Conservation (phyloP, 2,113 vertebrate genomes). For the Lampris incognitus region DNA sequence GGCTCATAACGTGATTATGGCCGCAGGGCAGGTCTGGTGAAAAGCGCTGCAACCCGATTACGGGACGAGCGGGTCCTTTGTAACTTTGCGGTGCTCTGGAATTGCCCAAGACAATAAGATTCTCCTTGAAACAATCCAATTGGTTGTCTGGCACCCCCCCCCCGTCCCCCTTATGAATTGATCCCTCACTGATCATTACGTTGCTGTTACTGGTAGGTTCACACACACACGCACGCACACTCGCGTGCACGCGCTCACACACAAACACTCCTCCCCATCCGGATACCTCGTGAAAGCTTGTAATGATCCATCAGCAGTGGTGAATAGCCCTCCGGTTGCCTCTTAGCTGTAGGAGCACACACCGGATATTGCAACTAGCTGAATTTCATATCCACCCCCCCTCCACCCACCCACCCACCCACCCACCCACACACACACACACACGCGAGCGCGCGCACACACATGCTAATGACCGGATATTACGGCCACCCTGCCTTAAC, state of each 20-base stretch:
- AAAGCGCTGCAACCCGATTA: slow-evolving; percentile 63
- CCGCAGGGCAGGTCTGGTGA: slow-evolving; percentile 24
- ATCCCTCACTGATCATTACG: slow-evolving; percentile 60
- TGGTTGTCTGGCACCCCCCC: slow-evolving; percentile 63
- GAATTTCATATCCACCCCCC: slow-evolving; percentile 23
- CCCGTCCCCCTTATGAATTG: slow-evolving; percentile 38
- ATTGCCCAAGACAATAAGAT: slow-evolving; percentile 64
- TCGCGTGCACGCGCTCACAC: background rate
- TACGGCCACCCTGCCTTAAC: slow-evolving; percentile 31
- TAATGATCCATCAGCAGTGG: slow-evolving; percentile 55
- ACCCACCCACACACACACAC: slow-evolving; percentile 6
- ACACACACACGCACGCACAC: slow-evolving; percentile 23
- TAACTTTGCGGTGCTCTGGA: slow-evolving; percentile 47
- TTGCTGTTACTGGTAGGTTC: slow-evolving; percentile 67
- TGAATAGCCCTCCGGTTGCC: slow-evolving; percentile 55
- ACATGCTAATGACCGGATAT: slow-evolving; percentile 44
- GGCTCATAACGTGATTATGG: slow-evolving; percentile 50
- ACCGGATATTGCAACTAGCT: slow-evolving; percentile 56
- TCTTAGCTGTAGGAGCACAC: slow-evolving; percentile 34
- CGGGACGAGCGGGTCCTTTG: slow-evolving; percentile 42
- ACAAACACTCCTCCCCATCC: slow-evolving; percentile 3
- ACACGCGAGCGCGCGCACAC: slow-evolving; percentile 1
- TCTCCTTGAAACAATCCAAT: slow-evolving; percentile 74
- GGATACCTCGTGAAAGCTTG: slow-evolving; percentile 53
- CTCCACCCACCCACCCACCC: background rate